A percentile compares a stretch with the other conserved stretches of the same genome.
Evolutionary conservation across 1,140 invertebrate genomes (phyloP).

Genomic region (Papilio helenus): DNA sequence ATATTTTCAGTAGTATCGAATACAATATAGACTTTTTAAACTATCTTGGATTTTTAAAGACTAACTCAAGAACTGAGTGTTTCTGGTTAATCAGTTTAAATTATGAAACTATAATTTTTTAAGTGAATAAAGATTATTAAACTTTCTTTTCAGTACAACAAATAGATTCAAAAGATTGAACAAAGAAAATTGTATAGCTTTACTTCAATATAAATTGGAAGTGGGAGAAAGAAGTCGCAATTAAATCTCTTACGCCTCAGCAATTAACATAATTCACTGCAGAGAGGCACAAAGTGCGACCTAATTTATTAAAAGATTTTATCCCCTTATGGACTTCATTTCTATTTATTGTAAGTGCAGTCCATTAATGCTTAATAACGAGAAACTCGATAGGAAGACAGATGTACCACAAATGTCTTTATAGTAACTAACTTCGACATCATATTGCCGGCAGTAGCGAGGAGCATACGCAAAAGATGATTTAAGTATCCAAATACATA

Average conservation of each 20-base stretch:
- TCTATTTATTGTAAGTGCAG: constrained; percentile 19
- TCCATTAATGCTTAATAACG: neutral
- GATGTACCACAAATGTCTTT: neutral
- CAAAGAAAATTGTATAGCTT: constrained; percentile 19
- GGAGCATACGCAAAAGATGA: neutral
- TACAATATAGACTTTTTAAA: too few relatives aligned
- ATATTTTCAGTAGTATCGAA: too few relatives aligned
- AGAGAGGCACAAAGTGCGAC: constrained; percentile 18
- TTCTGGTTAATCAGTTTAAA: neutral
- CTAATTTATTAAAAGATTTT: constrained; percentile 28
- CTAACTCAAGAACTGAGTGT: neutral
- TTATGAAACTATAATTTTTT: neutral
- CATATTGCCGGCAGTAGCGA: neutral
- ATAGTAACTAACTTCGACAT: neutral
- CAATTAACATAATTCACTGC: constrained; percentile 25
- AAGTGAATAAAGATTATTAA: neutral
- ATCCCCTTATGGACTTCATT: constrained; percentile 25
- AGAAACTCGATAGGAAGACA: neutral
- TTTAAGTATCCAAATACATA: neutral
- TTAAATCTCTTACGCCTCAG: constrained; percentile 26
- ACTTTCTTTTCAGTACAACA: neutral
- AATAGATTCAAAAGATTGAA: neutral
- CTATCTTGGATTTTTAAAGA: neutral
- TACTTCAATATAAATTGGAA: constrained; percentile 3
- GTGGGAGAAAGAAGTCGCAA: neutral